Evolutionary conservation across 2,888 invertebrate species (phyloP), one percentile per base, ranked within the genome.

Genomic region (Adelognathus sp.): DNA sequence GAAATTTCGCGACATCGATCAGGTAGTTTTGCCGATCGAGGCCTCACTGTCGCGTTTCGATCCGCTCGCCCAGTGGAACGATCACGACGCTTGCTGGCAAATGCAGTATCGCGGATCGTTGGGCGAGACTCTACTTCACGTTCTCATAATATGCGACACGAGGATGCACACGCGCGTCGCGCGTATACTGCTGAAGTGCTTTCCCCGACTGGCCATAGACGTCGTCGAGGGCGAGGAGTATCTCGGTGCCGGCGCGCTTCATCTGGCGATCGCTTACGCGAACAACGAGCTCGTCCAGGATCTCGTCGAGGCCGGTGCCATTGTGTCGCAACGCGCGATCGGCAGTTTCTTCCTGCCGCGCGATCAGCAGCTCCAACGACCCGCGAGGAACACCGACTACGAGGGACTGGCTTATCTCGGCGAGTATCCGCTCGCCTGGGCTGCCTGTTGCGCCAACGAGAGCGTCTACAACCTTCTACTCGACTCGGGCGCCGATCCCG

Each of bases 181-280:
- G 0, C 94, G 98, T 82, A 96, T 97, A 3, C 92, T 99, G 73
- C 94, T 99, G 18, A 96, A 97, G 89, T 96, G 97, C 88, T 99
- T 97, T 89, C 98, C 99, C 0, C 96, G 96, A 86, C 92, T 99
- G 79, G 89, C 91, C 1, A 92, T 98, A 76, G 99, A 99, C 92
- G 96, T 98, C 2, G 98, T 99, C 71, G 98, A 99, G 92, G 98
- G 98, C 0, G 98, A 98, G 91, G 99, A 99, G 92, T 99, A 99
- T 92, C 94, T 98, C 88, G 98, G 97, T 1, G 98, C 99, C 9
- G 97, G 98, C 91, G 97, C 98, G 0, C 93, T 99, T 36, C 99
- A 99, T 91, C 93, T 99, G 79, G 98, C 99, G 0, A 99, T 99
- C 84, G 98, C 99, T 0, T 98, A 98, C 90, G 97, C 96, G 89